Evolutionary conservation across 2,888 invertebrate species (phyloP).

Genomic region (Drosophila vallismaia): DNA sequence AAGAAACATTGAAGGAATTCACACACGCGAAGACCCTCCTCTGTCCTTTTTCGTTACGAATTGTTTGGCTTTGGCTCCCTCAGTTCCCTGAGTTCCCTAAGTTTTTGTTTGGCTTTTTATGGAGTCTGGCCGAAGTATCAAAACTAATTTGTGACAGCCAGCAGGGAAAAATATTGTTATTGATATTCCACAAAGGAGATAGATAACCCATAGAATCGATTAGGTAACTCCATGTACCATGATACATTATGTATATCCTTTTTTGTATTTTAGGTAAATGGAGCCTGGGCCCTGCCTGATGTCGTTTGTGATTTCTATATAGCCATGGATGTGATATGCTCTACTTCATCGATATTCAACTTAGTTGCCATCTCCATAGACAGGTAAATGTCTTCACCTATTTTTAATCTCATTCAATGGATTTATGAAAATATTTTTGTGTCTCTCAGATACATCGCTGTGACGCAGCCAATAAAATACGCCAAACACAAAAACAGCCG

Average conservation of each 20-base stretch:
- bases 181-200: conserved; percentile 65
- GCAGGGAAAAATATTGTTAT: conserved; percentile 67
- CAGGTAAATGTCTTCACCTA: conserved; percentile 87
- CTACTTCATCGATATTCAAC: conserved; percentile 99
- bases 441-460: conserved; percentile 96
- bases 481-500: conserved; percentile 98
- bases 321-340: conserved; percentile 98
- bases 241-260: neutral
- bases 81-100: too few species aligned
- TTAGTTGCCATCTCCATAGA: conserved; percentile 98
- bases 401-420: too few species aligned
- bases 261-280: conserved; percentile 89
- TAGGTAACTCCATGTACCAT: neutral
- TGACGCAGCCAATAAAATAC: conserved; percentile 99
- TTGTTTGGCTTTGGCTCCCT: too few species aligned
- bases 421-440: neutral
- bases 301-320: conserved; percentile 98
- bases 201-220: conserved; percentile 21
- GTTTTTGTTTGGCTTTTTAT: conserved; percentile 71
- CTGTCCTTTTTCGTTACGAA: conserved; percentile 71
- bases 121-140: conserved; percentile 53
- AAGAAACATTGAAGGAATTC: conserved; percentile 32
- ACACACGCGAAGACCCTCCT: conserved; percentile 18
- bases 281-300: conserved; percentile 94
- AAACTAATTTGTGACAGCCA: conserved; percentile 69